Evolutionary conservation across 2,113 vertebrate genomes (phyloP), one percentile per base, ranked within the genome.

Genomic region (Hiodon tergisus): DNA sequence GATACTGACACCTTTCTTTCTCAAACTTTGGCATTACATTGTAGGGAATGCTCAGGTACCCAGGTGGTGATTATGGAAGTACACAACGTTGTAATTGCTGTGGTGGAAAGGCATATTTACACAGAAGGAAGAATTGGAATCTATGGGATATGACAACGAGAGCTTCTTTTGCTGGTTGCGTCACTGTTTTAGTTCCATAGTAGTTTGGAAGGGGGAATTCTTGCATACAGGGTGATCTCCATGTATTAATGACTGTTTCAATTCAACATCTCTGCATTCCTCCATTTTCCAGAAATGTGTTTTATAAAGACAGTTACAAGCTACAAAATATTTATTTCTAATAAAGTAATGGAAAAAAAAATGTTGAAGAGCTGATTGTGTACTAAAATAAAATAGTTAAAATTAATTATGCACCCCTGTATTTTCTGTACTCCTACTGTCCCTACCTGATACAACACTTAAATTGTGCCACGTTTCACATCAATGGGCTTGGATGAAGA

Each of bases 91-190:
- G 72, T 52, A 60, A 69, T 16, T n/a, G 6, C 11, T 50, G n/a
- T 48, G 17, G 54, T 69, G 69, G 8, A 69, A 60, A 69, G 66
- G 54, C 74, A 59, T 60, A 57, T 60, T 75, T 75, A 75, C 55
- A 69, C 66, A 66, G 51, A 6, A 60, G 69, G 74, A 75, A 52
- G 60, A 69, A 75, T 68, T 46, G 2, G 47, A 57, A 54, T 50
- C 67, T 75, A 65, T 48, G 60, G 10, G 4, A 14, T 60, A n/a
- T 66, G 17, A 66, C 6, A 66, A 46, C 31, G 9, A 59, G 60
- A 17, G 73, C 62, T 58, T 53, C 3, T 57, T 60, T 52, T 59
- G 2, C 13, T 58, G 53, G 53, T 63, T 73, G 60, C 55, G 48
- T 50, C 63, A 75, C 46, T 46, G 14, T 60, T 16, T 17, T 65